Evolutionary conservation across 92 coral and sea anemone genomes (phyloP).

Genomic region (Metridium senile): DNA sequence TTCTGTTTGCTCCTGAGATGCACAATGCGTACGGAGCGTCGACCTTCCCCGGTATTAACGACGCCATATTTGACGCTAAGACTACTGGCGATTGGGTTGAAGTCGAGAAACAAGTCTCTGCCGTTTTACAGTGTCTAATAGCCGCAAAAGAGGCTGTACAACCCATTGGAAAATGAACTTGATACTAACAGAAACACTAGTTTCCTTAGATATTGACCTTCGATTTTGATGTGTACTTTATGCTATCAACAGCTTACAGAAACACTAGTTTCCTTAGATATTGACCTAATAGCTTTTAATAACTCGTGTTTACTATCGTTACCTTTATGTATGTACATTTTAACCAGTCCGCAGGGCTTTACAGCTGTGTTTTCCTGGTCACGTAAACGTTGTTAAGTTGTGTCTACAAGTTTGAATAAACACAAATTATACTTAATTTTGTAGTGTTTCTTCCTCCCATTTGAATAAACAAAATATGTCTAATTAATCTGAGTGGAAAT

Average conservation of each 20-base stretch:
- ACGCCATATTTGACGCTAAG: slow-evolving; percentile 67
- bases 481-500: too few species aligned
- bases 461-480: too few species aligned
- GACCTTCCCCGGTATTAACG: slow-evolving; percentile 88
- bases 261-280: not conserved
- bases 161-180: not conserved
- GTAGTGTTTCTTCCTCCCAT: too few species aligned
- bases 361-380: too few species aligned
- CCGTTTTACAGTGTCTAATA: slow-evolving; percentile 59
- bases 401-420: too few species aligned
- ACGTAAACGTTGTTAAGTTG: too few species aligned
- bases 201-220: not conserved
- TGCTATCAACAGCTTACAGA: too few species aligned
- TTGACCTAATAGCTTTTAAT: too few species aligned
- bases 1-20: slow-evolving; percentile 83
- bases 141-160: slow-evolving; percentile 63
- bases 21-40: slow-evolving; percentile 78
- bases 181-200: not conserved
- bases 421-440: too few species aligned
- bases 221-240: not conserved
- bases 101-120: slow-evolving; percentile 77
- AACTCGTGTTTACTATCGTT: too few species aligned
- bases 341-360: too few species aligned
- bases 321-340: too few species aligned
- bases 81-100: slow-evolving; percentile 66